These are phyloP conservation scores for Halictus quadricinctus DNA, from an alignment of 2,888 invertebrate species.

Conservation along the genomic window DNA sequence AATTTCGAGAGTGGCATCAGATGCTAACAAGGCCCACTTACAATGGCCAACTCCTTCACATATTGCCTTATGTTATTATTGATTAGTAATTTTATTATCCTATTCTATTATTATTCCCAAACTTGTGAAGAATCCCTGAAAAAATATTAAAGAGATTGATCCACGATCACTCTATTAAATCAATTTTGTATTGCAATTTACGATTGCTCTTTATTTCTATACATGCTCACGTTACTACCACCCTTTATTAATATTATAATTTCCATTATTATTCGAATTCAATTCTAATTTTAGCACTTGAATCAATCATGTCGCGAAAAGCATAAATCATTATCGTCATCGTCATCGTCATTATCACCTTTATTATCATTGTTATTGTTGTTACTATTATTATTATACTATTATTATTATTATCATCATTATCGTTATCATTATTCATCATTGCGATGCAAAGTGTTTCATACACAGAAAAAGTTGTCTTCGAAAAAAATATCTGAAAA, in stretches of 20 bases:
- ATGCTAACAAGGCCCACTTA: constrained; percentile 89
- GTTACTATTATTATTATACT: constrained; percentile 50
- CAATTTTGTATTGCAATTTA: constrained; percentile 69
- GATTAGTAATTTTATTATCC: constrained; percentile 85
- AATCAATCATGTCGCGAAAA: constrained; percentile 8
- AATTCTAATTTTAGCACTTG: constrained; percentile 12
- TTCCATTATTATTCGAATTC: constrained; percentile 41
- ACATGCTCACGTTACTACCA: constrained; percentile 61
- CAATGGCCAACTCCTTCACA: constrained; percentile 91
- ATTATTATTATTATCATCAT: constrained; percentile 49
- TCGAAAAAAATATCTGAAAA: constrained; percentile 12
- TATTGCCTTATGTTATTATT: constrained; percentile 98
- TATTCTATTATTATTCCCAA: constrained; percentile 68
- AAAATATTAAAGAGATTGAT: constrained; percentile 61
- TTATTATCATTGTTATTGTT: constrained; percentile 52
- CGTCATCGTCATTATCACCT: constrained; percentile 12
- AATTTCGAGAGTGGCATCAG: constrained; percentile 96
- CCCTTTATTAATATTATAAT: constrained; percentile 55
- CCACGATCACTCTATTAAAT: constrained; percentile 66
- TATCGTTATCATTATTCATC: constrained; percentile 36
- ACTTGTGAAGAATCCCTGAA: constrained; percentile 62
- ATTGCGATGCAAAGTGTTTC: constrained; percentile 18
- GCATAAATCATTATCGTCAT: constrained; percentile 6
- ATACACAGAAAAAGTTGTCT: background rate
- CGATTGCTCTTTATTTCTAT: constrained; percentile 70